A percentile compares a stretch with the other conserved stretches of the same genome.
Conservation (phyloP, 2,888 invertebrate genomes). For the Parapristionchus giblindavisi region DNA sequence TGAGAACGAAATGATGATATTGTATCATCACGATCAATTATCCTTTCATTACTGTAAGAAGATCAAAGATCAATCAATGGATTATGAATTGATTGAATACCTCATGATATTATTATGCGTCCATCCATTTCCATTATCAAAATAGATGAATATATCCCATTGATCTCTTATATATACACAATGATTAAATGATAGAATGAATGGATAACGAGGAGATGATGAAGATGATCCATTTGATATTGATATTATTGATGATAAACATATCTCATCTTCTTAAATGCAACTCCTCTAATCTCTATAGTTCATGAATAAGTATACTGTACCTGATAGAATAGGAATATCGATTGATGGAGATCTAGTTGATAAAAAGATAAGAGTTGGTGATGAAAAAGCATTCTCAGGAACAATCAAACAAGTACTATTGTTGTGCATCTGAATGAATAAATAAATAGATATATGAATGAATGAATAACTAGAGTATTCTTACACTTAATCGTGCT, state of each 20-base stretch:
- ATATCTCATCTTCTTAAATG: background rate
- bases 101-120: background rate
- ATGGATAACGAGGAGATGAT: constrained; percentile 14
- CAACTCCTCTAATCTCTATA: background rate
- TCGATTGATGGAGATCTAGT: background rate
- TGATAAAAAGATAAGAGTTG: constrained; percentile 6
- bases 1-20: background rate
- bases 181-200: constrained; percentile 21
- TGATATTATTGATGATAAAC: background rate
- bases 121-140: background rate
- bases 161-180: background rate
- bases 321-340: constrained; percentile 11
- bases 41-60: background rate
- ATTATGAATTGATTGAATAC: background rate
- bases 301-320: background rate
- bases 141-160: constrained; percentile 17
- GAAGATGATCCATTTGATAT: background rate
- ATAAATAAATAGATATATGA: background rate
- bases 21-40: background rate
- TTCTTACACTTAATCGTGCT: constrained; percentile 8
- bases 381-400: constrained; percentile 1
- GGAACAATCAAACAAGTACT: background rate
- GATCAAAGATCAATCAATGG: background rate
- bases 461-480: background rate
- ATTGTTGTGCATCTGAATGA: constrained; percentile 20